Conservation (phyloP, 2,888 invertebrate species). For the Prenolepis imparis region DNA sequence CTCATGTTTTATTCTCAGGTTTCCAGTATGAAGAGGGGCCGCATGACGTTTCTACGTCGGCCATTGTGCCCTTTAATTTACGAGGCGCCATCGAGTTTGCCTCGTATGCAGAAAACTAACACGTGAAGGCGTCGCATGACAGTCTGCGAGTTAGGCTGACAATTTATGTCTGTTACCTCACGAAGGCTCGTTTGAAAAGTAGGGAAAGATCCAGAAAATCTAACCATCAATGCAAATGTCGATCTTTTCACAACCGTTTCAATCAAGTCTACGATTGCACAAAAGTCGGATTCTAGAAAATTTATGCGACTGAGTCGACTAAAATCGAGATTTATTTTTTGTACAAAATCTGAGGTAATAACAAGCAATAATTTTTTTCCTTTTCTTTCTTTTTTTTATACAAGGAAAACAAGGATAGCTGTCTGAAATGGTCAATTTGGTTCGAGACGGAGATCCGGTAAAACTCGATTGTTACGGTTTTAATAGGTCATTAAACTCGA, state of each 20-base stretch:
- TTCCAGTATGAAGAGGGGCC: constrained; percentile 40
- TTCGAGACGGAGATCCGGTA: not conserved
- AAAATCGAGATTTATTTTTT: not conserved
- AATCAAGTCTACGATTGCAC: not conserved
- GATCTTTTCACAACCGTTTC: not conserved
- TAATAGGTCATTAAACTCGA: constrained; percentile 54
- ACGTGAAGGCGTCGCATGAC: constrained; percentile 43
- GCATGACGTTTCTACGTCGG: constrained; percentile 26
- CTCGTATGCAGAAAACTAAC: constrained; percentile 48
- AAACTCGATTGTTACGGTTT: constrained; percentile 40
- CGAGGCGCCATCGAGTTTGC: constrained; percentile 49
- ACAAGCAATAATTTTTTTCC: not conserved
- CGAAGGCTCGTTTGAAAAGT: not conserved
- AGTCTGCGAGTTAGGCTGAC: constrained; percentile 24
- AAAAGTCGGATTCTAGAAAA: not conserved
- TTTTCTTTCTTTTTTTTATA: not conserved
- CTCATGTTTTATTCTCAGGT: constrained; percentile 47
- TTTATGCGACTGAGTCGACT: not conserved
- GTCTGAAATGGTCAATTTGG: not conserved
- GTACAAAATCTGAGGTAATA: not conserved
- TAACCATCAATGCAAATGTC: not conserved
- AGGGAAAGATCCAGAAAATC: not conserved
- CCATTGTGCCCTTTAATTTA: constrained; percentile 56
- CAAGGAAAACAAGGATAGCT: not conserved
- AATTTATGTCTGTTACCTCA: constrained; percentile 40